Base-by-base conservation (phyloP, 2,888 invertebrate species). In the Drosophila cracens region DNA sequence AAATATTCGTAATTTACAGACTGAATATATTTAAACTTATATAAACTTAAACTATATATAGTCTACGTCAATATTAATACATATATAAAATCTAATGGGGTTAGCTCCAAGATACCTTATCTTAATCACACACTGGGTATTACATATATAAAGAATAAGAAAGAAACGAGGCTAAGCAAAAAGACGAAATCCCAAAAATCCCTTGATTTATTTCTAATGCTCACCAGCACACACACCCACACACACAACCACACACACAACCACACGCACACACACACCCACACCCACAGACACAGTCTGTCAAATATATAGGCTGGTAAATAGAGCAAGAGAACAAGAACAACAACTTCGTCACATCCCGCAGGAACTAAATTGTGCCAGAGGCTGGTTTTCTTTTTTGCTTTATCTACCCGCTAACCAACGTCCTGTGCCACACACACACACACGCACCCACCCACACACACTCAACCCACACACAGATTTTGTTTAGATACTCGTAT, bases 131-230 rank as follows among this genome's bases (percentile, higher is more conserved):
- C 16, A 25, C 16, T n/a, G 51, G 57, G 56, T 70, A 68, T 68
- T 7, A 25, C 31, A 57, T 60, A 34, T 56, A 59, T 62, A 74
- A 70, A 36, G 52, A 43, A 25, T 46, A 46, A 46, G 46, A 25
- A 25, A 4, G 46, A 79, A 80, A 70, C 70, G 67, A 82, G 79
- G 60, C 73, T 64, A 63, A 70, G 74, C 58, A 58, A 71, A 78
- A 86, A 76, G 27, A 79, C 77, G n/a, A 83, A 90, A 90, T 89
- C 87, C 87, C 81, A 81, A 79, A 87, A 88, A 88, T 88, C 90
- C 87, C 90, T 81, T 90, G 87, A 88, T 88, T 88, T 88, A 88
- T 88, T 90, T 82, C 82, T 79, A 83, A 90, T 79, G 76, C 89
- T 57, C 68, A 79, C 58, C 65, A 73, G 70, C 70, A 66, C 70